phyloP scores from a whole-genome alignment of 2,113 vertebrate genomes.

The Macrotis lagotis region DNA sequence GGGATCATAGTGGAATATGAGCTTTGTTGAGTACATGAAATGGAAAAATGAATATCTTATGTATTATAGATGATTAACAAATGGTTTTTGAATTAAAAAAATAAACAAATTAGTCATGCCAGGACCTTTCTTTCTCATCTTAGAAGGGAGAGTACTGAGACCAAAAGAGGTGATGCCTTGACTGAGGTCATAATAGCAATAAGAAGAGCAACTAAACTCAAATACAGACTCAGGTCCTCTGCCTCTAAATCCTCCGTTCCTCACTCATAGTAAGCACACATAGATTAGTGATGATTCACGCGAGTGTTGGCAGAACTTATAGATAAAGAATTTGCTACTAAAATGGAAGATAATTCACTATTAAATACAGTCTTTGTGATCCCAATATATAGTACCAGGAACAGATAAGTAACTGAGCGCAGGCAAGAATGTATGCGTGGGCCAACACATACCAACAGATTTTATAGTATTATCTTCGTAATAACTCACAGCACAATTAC shows the following conservation, averaged over 20 bases:
- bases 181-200: background rate
- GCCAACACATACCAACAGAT: slow-evolving; percentile 1
- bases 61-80: background rate
- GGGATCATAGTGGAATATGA: background rate
- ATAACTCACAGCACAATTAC: background rate
- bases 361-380: slow-evolving; percentile 3
- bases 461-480: background rate
- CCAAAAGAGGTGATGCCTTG: background rate
- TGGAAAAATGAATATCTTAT: background rate
- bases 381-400: background rate
- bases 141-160: background rate
- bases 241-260: background rate
- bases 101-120: background rate
- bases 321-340: slow-evolving; percentile 3
- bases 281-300: background rate
- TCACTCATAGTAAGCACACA: background rate
- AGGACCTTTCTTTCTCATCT: background rate
- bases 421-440: background rate
- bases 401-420: background rate
- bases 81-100: background rate
- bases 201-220: background rate
- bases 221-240: background rate
- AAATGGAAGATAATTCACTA: slow-evolving; percentile 1
- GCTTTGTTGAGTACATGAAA: background rate
- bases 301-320: background rate